Evolutionary conservation across 2,888 invertebrate genomes (phyloP), one percentile per base, ranked within the genome.

Genomic region (Leptinotarsa juncta): DNA sequence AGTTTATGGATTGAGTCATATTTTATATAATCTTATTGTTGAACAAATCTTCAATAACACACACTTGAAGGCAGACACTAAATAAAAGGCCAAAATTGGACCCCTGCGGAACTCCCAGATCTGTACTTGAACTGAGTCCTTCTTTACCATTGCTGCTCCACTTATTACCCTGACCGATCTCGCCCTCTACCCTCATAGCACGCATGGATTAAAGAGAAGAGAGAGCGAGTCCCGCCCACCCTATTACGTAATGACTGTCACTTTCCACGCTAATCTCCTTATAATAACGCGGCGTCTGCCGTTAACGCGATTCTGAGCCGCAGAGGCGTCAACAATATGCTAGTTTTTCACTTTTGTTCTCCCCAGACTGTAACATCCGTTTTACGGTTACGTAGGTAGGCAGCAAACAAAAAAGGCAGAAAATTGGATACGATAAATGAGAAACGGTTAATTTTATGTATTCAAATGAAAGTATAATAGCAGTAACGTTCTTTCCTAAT

Each of bases 191-290:
- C 69, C 69, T 60, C 48, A 53, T 49, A 42, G 57, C 57, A 69
- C 48, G 20, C 57, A 48, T 42, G 69, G 48, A 69, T 57, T 57
- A 18, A 14, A 57, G 55, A 48, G 53, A 60, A 60, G 57, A 69
- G 15, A 69, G 57, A 57, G 49, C 42, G 57, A 48, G 66, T 18
- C 49, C 69, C 86, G 86, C 86, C 86, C 82, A 84, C 82, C 82
- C 85, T 82, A 85, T 85, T 84, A 85, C 84, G 80, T 77, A 79
- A 82, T 86, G 85, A 86, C 85, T 85, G 84, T 85, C 85, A 85
- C 84, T 85, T 86, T 86, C 81, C 79, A 83, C 83, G 82, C 83
- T 84, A 85, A 85, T 86, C 84, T 84, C 80, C 81, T 69, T 57
- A 69, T 69, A 57, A 69, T 69, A 57, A 69, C 57, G 57, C 42